A percentile compares a stretch with the other conserved stretches of the same genome.
phyloP scores from a whole-genome alignment of 2,797 vertebrate genomes.

The Champsocephalus esox region DNA sequence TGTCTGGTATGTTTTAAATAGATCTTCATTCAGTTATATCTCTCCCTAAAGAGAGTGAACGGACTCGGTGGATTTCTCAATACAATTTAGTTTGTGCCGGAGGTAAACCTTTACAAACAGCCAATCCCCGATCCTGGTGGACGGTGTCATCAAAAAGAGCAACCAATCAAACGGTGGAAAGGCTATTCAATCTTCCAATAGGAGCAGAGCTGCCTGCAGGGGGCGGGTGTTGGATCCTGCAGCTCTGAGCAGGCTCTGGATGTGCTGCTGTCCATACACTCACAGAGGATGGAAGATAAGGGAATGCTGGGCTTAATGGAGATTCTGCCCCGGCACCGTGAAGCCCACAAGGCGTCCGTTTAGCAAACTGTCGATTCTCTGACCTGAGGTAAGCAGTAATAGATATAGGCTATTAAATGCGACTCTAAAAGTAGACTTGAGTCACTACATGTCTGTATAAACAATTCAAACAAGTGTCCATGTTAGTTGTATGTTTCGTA shows the following conservation, averaged over 20 bases:
- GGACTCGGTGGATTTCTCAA: neutral
- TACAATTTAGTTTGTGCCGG: constrained; percentile 17
- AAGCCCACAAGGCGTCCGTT: constrained; percentile 1
- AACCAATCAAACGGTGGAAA: constrained; percentile 65
- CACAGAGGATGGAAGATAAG: constrained; percentile 26
- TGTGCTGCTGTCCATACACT: constrained; percentile 22
- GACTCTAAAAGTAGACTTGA: neutral
- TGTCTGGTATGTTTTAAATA: neutral
- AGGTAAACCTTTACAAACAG: constrained; percentile 53
- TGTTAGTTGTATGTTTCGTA: neutral
- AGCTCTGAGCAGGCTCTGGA: constrained; percentile 13
- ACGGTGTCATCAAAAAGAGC: neutral
- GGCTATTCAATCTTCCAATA: constrained; percentile 66
- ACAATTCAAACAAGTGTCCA: constrained; percentile 26
- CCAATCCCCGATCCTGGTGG: constrained; percentile 60
- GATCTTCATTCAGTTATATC: neutral
- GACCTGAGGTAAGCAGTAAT: constrained; percentile 35
- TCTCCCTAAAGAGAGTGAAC: neutral
- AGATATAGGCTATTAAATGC: too few species aligned
- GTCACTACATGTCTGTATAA: neutral
- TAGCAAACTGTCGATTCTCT: neutral
- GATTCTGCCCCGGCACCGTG: neutral
- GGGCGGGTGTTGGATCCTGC: constrained; percentile 47
- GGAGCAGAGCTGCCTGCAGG: constrained; percentile 36
- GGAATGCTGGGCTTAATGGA: neutral